Percentiles rank a stretch among this genome's conserved stretches.
phyloP scores from a whole-genome alignment of 2,797 vertebrate genomes.

The Spinus pinus region DNA sequence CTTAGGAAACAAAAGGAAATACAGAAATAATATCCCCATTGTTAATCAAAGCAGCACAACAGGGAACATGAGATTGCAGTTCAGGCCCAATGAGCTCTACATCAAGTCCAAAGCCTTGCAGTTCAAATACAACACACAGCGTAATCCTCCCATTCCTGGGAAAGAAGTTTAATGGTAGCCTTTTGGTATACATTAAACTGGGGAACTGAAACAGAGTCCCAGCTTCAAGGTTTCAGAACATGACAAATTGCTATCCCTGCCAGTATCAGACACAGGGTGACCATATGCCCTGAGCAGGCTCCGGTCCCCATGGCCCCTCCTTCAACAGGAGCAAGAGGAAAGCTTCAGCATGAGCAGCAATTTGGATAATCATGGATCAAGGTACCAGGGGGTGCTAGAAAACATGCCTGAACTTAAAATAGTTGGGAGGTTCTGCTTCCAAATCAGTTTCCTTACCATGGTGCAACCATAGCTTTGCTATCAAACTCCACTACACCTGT shows the following conservation, averaged over 20 bases:
- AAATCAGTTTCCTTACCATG: neutral
- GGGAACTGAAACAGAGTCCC: neutral
- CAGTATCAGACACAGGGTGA: neutral
- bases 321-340: neutral
- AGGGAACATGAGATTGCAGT: neutral
- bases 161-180: neutral
- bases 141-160: accelerated
- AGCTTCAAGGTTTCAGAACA: neutral
- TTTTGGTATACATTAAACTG: neutral
- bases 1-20: neutral
- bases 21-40: neutral
- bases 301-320: neutral
- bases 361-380: neutral
- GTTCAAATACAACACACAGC: neutral
- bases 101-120: neutral
- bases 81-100: neutral
- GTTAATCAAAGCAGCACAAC: neutral
- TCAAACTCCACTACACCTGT: neutral
- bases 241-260: neutral
- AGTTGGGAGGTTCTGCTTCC: neutral
- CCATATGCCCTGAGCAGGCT: neutral
- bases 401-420: neutral
- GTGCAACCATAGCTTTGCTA: neutral
- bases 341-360: neutral
- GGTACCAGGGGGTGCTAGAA: neutral